Evolutionary conservation across 2,113 vertebrate genomes (phyloP).

Genomic region (Hepsetus odoe): DNA sequence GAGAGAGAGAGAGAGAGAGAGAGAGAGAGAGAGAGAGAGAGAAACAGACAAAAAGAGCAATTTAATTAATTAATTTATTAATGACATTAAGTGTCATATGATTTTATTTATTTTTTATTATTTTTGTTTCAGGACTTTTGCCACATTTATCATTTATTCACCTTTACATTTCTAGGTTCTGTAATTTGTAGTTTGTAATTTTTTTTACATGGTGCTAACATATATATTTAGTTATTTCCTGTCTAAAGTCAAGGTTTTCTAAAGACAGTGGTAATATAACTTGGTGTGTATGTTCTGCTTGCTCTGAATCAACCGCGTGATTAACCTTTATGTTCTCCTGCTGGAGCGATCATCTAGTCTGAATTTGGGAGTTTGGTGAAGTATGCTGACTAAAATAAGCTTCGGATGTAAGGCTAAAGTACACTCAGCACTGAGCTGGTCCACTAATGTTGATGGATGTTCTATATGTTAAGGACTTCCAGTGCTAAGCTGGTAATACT

Average conservation of each 20-base stretch:
- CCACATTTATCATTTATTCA: no score
- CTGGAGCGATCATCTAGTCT: neutral
- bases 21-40: no score
- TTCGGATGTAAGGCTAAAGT: neutral
- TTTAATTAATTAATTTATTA: no score
- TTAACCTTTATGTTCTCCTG: neutral
- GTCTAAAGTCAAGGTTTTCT: neutral
- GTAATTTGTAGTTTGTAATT: neutral
- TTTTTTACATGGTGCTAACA: no score
- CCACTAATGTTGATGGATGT: neutral
- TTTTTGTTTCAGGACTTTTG: no score
- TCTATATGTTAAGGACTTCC: conserved; percentile 24
- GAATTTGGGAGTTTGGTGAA: conserved; percentile 5
- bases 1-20: no score
- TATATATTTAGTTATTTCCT: neutral
- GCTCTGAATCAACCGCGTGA: neutral
- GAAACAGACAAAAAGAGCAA: no score
- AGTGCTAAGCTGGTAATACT: conserved; percentile 20
- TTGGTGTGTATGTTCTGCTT: neutral
- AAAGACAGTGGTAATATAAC: neutral
- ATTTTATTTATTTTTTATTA: no score
- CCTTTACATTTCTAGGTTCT: no score
- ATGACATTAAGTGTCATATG: no score
- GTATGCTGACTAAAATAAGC: neutral
- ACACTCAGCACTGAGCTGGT: neutral